Percentiles rank a stretch among this genome's conserved stretches.
phyloP scores from a whole-genome alignment of 1,140 invertebrate species.

The Daktulosphaira vitifoliae region DNA sequence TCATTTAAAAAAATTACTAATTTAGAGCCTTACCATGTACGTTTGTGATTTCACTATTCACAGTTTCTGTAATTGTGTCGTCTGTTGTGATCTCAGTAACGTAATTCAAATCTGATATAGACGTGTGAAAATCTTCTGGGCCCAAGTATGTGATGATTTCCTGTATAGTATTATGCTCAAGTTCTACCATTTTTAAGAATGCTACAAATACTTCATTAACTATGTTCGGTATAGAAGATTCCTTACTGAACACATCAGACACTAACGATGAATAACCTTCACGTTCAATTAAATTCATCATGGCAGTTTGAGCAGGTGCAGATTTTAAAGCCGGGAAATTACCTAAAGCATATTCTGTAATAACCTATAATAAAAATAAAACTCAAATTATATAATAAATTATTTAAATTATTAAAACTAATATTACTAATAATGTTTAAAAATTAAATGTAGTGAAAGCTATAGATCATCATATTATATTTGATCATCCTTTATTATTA shows the following conservation, averaged over 20 bases:
- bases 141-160: constrained; percentile 71
- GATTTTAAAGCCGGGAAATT: constrained; percentile 66
- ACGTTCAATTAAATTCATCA: constrained; percentile 70
- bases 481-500: no score
- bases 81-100: constrained; percentile 49
- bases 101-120: constrained; percentile 61
- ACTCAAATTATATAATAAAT: no score
- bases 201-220: constrained; percentile 69
- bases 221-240: constrained; percentile 61
- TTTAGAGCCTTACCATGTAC: constrained; percentile 10
- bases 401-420: no score
- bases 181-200: constrained; percentile 73
- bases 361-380: constrained; percentile 36
- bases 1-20: no score
- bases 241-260: constrained; percentile 67
- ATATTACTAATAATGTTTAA: no score
- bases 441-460: no score
- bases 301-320: constrained; percentile 67
- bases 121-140: constrained; percentile 69
- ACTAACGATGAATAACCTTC: constrained; percentile 69
- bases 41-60: background rate
- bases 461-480: no score
- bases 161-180: constrained; percentile 67
- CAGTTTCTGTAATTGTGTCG: constrained; percentile 12
- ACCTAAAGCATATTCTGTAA: constrained; percentile 55